Conservation (phyloP, 1,140 invertebrate species). For the Artemia franciscana region DNA sequence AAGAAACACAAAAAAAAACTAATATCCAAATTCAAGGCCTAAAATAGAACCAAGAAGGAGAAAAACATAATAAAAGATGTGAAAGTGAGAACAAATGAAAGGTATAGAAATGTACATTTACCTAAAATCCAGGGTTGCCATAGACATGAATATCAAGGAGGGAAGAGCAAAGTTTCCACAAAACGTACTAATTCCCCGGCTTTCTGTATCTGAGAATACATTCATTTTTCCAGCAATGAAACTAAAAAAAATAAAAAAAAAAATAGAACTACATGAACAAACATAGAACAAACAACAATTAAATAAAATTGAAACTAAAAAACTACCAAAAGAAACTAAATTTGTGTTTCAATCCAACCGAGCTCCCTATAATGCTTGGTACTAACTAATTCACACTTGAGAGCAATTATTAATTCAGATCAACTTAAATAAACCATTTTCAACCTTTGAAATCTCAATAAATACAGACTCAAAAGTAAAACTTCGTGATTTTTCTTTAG, state of each 20-base stretch:
- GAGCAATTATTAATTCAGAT: neutral
- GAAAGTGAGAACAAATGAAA: neutral
- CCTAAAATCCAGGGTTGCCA: constrained; percentile 60
- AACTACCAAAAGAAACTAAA: neutral
- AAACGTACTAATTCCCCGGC: constrained; percentile 77
- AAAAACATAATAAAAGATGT: neutral
- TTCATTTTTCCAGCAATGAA: constrained; percentile 68
- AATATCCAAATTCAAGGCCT: neutral
- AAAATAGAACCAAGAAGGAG: neutral
- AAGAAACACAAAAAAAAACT: neutral
- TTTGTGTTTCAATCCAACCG: neutral
- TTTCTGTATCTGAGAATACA: constrained; percentile 55
- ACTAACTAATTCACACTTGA: neutral
- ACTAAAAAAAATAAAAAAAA: constrained; percentile 29
- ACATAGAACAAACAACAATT: neutral
- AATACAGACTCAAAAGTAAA: too few species aligned
- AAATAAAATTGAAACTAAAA: neutral
- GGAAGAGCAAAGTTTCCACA: constrained; percentile 80
- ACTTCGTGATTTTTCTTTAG: too few species aligned
- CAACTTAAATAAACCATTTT: too few species aligned
- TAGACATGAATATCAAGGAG: constrained; percentile 66
- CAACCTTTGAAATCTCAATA: too few species aligned
- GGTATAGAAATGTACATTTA: constrained; percentile 15
- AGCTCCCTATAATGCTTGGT: neutral
- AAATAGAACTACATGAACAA: neutral